Base-by-base conservation (phyloP, 37 sponge, comb jelly and placozoan species). In the Hexactinellida sp. region DNA sequence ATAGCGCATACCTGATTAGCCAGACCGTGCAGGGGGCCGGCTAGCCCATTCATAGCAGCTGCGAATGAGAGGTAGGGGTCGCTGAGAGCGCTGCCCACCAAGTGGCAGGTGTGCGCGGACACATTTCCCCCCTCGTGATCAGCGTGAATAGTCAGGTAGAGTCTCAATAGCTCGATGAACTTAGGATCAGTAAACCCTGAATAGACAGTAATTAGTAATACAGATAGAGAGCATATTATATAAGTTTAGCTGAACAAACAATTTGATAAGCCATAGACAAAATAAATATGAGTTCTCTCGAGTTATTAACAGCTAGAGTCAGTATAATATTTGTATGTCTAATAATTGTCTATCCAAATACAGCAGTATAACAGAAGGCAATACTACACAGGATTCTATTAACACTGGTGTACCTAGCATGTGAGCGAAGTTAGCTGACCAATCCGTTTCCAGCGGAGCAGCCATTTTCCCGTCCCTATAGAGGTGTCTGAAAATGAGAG, bases 61-160 rank as follows among this genome's bases (percentile, higher is more conserved):
- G 95, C 92, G 55, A 97, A 97, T 23, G 94, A 95, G 36, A 97
- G 93, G 85, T 97, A 97, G 24, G 99, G 95, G 71, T 97, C 99
- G n/a, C 93, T 92, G 84, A 97, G 91, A 36, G 99, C 99, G 35
- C 89, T 88, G 71, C 94, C 99, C 24, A 97, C 94, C 5, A 97
- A 89, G 55, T 97, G 99, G 38, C 90, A 89, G 21, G 99, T 91
- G 91, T 97, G 99, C 0, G 99, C 99, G 35, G 91, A 90, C 24
- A 97, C 99, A 85, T 97, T 97, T 37, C 99, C 99, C 36, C 99
- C 99, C 86, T 97, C 99, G 83, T 97, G 99, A 87, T 97, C 99
- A 32, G 87, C 89, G 87, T 98, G 99, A 85, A 98, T 98, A 55
- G 95, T 95, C 24, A 98, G 92, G 85, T 98, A 98, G 51, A 98